phyloP scores from a whole-genome alignment of 1,140 invertebrate genomes.

The Drosophila murphyi region DNA sequence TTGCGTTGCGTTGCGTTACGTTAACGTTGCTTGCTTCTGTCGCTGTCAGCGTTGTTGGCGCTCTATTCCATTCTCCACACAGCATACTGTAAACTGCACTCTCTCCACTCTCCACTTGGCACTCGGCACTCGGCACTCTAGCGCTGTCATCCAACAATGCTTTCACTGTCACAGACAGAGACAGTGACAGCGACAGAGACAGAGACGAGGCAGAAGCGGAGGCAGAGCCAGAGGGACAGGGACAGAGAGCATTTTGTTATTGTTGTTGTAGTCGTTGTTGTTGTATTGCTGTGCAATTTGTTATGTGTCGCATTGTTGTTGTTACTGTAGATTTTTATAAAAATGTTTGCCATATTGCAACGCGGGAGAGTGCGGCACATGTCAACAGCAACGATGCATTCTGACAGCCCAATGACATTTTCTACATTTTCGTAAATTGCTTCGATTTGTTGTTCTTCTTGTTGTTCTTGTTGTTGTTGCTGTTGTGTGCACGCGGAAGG shows the following conservation, averaged over 20 bases:
- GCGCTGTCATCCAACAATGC: constrained; percentile 78
- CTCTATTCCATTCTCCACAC: constrained; percentile 18
- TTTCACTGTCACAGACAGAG: constrained; percentile 80
- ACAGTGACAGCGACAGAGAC: constrained; percentile 6
- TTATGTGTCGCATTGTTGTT: constrained; percentile 68
- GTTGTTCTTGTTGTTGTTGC: constrained; percentile 40
- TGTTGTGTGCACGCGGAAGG: constrained; percentile 26
- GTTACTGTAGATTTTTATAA: constrained; percentile 63
- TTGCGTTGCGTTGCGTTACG: constrained; percentile 47
- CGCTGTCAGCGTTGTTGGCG: constrained; percentile 25
- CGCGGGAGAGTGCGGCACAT: constrained; percentile 65
- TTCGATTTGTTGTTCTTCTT: constrained; percentile 70
- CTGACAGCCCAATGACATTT: constrained; percentile 84
- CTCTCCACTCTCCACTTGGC: neutral
- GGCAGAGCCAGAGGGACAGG: constrained; percentile 27
- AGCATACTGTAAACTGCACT: neutral
- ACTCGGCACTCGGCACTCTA: constrained; percentile 25
- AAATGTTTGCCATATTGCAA: constrained; percentile 51
- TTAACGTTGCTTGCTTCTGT: constrained; percentile 20
- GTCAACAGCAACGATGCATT: constrained; percentile 82
- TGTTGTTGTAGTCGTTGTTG: constrained; percentile 35
- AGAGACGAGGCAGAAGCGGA: neutral
- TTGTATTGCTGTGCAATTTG: constrained; percentile 73
- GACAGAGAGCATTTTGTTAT: neutral
- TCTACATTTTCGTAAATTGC: constrained; percentile 84